These are phyloP conservation scores for Chaetogeoica ovagalla DNA, from an alignment of 2,888 invertebrate species.

Conservation along the genomic window DNA sequence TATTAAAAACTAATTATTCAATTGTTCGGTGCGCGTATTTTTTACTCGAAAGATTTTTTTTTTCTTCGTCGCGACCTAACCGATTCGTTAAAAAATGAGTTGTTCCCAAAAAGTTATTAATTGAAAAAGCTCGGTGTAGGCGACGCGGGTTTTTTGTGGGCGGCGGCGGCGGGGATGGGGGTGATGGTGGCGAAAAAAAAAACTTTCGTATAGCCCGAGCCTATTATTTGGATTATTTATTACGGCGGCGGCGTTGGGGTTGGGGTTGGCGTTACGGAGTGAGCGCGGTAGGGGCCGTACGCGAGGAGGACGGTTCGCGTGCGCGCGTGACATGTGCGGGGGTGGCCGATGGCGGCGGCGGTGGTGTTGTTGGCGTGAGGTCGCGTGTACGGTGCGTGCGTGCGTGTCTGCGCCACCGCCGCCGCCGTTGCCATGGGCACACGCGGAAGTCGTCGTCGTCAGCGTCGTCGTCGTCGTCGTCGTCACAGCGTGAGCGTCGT, in stretches of 20 bases:
- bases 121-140: conserved; percentile 35
- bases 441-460: conserved; percentile 37
- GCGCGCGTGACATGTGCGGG: neutral
- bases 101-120: conserved; percentile 46
- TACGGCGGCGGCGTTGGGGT: conserved; percentile 19
- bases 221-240: conserved; percentile 53
- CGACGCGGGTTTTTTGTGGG: neutral
- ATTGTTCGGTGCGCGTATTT: conserved; percentile 22
- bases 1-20: conserved; percentile 50
- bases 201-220: conserved; percentile 41
- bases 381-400: neutral
- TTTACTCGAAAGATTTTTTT: too few species aligned
- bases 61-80: conserved; percentile 13
- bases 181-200: conserved; percentile 5
- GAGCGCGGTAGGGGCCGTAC: neutral
- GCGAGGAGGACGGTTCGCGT: neutral
- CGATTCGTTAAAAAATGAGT: conserved; percentile 51
- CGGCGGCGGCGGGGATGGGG: neutral
- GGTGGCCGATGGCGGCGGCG: neutral
- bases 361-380: neutral
- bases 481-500: neutral
- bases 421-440: conserved; percentile 52
- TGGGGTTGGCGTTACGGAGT: neutral
- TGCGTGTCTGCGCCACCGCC: neutral
- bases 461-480: neutral